Evolutionary conservation across 2,888 invertebrate species (phyloP).

Genomic region (Stenolophus ochropezus): DNA sequence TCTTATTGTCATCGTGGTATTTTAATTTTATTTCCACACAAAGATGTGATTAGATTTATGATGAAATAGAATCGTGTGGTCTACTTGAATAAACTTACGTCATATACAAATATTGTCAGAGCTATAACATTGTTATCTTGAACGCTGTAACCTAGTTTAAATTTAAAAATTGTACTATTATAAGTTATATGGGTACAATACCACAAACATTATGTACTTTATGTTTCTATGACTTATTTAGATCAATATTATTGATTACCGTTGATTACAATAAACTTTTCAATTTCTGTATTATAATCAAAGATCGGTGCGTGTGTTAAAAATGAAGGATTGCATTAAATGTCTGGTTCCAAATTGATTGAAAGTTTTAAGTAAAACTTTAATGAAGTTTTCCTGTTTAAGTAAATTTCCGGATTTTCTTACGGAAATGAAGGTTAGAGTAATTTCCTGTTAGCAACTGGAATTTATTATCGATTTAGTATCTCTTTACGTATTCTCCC

Average conservation of each 20-base stretch:
- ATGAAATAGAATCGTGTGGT: not conserved
- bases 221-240: too few species aligned
- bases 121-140: too few species aligned
- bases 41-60: not conserved
- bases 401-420: slow-evolving; percentile 53
- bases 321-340: too few species aligned
- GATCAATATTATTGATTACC: too few species aligned
- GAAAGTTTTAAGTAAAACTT: slow-evolving; percentile 27
- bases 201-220: too few species aligned
- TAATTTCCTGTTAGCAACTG: slow-evolving; percentile 46
- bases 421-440: slow-evolving; percentile 50
- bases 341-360: slow-evolving; percentile 22
- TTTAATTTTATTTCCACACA: not conserved
- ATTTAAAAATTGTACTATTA: too few species aligned
- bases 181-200: too few species aligned
- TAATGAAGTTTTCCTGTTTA: slow-evolving; percentile 44
- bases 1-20: slow-evolving; percentile 18
- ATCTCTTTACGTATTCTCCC: slow-evolving; percentile 15
- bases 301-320: too few species aligned
- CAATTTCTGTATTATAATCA: too few species aligned
- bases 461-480: slow-evolving; percentile 47
- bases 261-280: too few species aligned
- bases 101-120: not conserved
- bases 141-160: too few species aligned
- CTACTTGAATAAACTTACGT: not conserved